Evolutionary conservation across 37 sponge, comb jelly and placozoan genomes (phyloP).

Genomic region (Hormiphora californensis): DNA sequence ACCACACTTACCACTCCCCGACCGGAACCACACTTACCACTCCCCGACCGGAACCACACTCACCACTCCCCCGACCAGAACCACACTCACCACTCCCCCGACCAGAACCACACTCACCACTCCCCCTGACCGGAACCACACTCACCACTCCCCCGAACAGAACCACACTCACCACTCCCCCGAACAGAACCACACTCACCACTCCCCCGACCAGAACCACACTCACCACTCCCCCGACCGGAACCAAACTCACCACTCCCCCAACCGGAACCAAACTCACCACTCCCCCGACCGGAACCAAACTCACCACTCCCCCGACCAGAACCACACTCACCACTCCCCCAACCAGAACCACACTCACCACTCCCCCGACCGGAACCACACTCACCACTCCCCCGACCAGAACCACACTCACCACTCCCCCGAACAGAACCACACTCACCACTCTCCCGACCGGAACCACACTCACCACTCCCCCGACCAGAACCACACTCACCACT

Average conservation of each 20-base stretch:
- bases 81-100: background rate
- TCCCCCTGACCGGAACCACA: background rate
- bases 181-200: background rate
- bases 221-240: background rate
- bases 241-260: background rate
- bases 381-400: background rate
- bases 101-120: background rate
- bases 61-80: background rate
- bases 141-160: background rate
- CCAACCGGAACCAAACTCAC: background rate
- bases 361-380: background rate
- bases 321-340: constrained; percentile 5
- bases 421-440: background rate
- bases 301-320: background rate
- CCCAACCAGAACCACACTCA: background rate
- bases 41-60: background rate
- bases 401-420: background rate
- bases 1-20: background rate
- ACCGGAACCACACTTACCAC: background rate
- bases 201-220: background rate
- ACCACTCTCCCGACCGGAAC: constrained; percentile 1
- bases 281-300: background rate
- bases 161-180: background rate
- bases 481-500: background rate
- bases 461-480: background rate